phyloP scores from a whole-genome alignment of 1,140 invertebrate species.

The Agrypnia vestita region DNA sequence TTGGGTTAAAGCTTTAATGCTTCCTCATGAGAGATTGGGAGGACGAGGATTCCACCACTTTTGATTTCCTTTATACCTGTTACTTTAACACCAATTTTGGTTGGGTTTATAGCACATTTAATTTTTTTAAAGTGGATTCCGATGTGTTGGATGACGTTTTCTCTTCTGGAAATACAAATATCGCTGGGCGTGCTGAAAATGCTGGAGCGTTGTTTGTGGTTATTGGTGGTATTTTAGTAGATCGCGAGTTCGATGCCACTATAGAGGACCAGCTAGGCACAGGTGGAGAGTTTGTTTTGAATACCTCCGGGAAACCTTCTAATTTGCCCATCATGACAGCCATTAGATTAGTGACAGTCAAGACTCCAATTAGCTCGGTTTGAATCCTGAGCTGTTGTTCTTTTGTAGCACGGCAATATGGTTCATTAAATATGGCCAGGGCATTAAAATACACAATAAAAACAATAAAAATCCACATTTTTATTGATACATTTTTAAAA shows the following conservation, averaged over 20 bases:
- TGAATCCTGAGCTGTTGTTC: slow-evolving; percentile 1
- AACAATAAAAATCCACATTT: no score
- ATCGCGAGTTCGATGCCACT: neutral
- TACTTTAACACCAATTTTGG: no score
- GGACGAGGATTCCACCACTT: no score
- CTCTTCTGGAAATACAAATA: slow-evolving; percentile 9
- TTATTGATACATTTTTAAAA: no score
- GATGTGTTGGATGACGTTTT: neutral
- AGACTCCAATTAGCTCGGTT: neutral
- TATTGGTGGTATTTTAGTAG: neutral
- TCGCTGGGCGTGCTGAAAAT: neutral
- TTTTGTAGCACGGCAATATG: slow-evolving; percentile 3
- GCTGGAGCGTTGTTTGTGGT: neutral
- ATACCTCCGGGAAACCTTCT: neutral
- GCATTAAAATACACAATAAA: no score
- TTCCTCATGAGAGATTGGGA: no score
- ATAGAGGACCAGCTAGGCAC: neutral
- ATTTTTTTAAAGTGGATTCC: no score
- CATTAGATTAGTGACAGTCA: slow-evolving; percentile 11
- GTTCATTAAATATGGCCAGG: neutral
- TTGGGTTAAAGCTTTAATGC: no score
- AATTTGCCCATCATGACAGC: no score
- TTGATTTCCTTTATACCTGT: no score
- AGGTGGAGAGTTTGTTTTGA: neutral
- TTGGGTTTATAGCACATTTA: no score